Conservation (phyloP, 2,113 vertebrate genomes). For the Capreolus pygargus region DNA sequence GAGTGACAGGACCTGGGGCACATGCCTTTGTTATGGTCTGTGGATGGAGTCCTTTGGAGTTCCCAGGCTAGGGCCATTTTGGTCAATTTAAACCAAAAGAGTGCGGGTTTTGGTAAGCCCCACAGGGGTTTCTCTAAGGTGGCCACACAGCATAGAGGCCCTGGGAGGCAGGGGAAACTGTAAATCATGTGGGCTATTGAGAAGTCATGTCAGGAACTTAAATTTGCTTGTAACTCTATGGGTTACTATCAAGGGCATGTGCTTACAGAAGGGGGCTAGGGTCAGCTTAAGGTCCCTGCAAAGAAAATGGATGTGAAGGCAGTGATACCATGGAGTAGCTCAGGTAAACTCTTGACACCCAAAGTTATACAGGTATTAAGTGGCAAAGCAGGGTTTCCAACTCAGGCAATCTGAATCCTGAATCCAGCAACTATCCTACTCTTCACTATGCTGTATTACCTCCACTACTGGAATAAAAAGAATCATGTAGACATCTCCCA, state of each 20-base stretch:
- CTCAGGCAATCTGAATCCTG: neutral
- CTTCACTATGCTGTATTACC: neutral
- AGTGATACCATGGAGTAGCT: neutral
- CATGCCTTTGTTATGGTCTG: neutral
- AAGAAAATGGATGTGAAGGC: neutral
- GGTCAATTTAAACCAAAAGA: neutral
- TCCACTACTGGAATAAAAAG: neutral
- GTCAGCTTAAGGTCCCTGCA: neutral
- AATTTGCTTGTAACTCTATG: neutral
- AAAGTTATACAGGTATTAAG: neutral
- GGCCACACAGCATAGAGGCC: neutral
- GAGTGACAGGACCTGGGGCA: neutral
- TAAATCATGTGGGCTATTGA: neutral
- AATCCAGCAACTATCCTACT: neutral
- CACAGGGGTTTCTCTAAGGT: neutral
- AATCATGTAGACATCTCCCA: neutral
- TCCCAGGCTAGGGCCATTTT: neutral
- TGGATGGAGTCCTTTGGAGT: neutral
- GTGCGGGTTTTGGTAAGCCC: neutral
- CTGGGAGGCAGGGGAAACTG: neutral
- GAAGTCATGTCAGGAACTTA: neutral
- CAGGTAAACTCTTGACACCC: neutral
- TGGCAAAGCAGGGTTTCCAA: conserved; percentile 9
- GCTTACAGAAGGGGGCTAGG: neutral
- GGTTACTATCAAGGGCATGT: neutral